Conservation (phyloP, 2,888 invertebrate genomes). For the Synanthedon tipuliformis region DNA sequence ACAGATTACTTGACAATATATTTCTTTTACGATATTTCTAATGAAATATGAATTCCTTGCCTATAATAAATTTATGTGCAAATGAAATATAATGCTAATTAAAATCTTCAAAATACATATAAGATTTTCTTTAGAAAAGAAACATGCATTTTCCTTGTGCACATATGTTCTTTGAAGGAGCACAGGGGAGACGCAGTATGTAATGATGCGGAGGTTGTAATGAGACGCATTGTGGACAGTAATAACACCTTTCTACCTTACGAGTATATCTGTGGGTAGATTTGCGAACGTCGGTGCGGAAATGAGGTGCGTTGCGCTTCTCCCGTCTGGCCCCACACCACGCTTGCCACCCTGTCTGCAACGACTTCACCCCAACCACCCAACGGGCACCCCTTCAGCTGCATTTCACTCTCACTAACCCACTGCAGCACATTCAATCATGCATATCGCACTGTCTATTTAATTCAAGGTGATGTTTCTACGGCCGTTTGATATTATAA, state of each 20-base stretch:
- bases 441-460: slow-evolving; percentile 48
- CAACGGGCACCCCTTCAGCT: slow-evolving; percentile 22
- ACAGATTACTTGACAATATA: too few species aligned
- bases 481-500: too few species aligned
- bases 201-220: slow-evolving; percentile 12
- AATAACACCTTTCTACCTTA: slow-evolving; percentile 32
- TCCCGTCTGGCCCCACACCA: slow-evolving; percentile 66
- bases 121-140: too few species aligned
- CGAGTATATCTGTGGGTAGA: slow-evolving; percentile 25
- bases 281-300: slow-evolving; percentile 47
- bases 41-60: too few species aligned
- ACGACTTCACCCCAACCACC: slow-evolving; percentile 20
- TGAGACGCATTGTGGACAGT: slow-evolving; percentile 28
- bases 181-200: neutral
- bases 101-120: too few species aligned
- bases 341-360: slow-evolving; percentile 47
- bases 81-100: too few species aligned
- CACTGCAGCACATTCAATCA: slow-evolving; percentile 66
- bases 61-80: too few species aligned
- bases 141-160: too few species aligned
- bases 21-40: too few species aligned
- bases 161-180: too few species aligned
- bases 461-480: slow-evolving; percentile 46
- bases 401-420: slow-evolving; percentile 71
- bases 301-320: slow-evolving; percentile 57